Percentiles rank a stretch among this genome's conserved stretches.
Evolutionary conservation across 2,797 vertebrate species (phyloP).

Genomic region (Chromis chromis): DNA sequence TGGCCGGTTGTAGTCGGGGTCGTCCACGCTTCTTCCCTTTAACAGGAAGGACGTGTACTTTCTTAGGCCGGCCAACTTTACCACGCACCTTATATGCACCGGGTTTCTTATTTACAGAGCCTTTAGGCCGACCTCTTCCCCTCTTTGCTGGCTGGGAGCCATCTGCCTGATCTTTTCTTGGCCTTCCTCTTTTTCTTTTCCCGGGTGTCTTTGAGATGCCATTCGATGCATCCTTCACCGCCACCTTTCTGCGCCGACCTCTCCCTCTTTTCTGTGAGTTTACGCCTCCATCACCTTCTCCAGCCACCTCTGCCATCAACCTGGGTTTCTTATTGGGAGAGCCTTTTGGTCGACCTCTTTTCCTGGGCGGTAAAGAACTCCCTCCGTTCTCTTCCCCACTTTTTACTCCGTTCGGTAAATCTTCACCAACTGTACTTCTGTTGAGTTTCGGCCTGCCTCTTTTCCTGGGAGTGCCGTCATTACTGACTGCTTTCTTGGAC

Average conservation of each 20-base stretch:
- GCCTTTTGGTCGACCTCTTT: slow-evolving; percentile 75
- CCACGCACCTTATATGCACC: slow-evolving; percentile 24
- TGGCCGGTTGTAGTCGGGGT: slow-evolving; percentile 63
- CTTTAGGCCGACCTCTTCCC: slow-evolving; percentile 79
- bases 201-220: slow-evolving; percentile 1
- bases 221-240: slow-evolving; percentile 17
- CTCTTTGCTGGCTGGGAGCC: slow-evolving; percentile 46
- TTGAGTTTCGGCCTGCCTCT: slow-evolving; percentile 72
- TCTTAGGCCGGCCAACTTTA: slow-evolving; percentile 60
- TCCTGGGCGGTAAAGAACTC: slow-evolving; percentile 35
- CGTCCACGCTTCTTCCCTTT: slow-evolving; percentile 71
- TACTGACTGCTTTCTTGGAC: slow-evolving; percentile 24
- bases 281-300: neutral
- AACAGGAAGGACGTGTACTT: slow-evolving; percentile 20
- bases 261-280: slow-evolving; percentile 14
- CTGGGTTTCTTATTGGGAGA: slow-evolving; percentile 64
- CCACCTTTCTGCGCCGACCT: slow-evolving; percentile 47
- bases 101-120: slow-evolving; percentile 75
- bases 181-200: slow-evolving; percentile 62
- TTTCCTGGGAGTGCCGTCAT: slow-evolving; percentile 55
- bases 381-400: slow-evolving; percentile 43
- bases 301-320: slow-evolving; percentile 19
- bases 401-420: slow-evolving; percentile 64
- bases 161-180: slow-evolving; percentile 52
- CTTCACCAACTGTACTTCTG: slow-evolving; percentile 31